phyloP scores from a whole-genome alignment of 2,888 invertebrate species.

The Cataglyphis cursor region DNA sequence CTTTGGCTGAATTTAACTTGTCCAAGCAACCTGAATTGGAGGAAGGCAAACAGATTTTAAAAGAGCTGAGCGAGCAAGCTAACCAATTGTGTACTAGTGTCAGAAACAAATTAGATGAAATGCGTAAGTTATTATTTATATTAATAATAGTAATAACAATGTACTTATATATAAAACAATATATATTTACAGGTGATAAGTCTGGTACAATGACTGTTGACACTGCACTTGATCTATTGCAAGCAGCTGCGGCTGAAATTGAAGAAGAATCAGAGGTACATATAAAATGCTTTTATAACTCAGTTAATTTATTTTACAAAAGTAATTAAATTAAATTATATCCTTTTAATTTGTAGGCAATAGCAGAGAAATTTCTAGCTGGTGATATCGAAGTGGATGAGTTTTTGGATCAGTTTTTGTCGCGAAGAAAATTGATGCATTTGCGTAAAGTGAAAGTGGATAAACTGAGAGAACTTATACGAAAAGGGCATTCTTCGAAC shows the following conservation, averaged over 20 bases:
- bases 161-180: not conserved
- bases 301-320: not conserved
- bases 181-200: constrained; percentile 89
- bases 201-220: constrained; percentile 94
- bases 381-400: constrained; percentile 92
- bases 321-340: not conserved
- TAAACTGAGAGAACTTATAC: constrained; percentile 94
- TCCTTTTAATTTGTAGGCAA: constrained; percentile 84
- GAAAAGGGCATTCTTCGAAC: constrained; percentile 82
- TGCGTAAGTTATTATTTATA: constrained; percentile 89
- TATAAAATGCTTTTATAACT: not conserved
- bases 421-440: constrained; percentile 92
- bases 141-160: not conserved
- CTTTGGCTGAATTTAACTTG: constrained; percentile 96
- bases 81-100: constrained; percentile 90
- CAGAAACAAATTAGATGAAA: constrained; percentile 92
- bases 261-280: constrained; percentile 96
- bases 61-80: constrained; percentile 90
- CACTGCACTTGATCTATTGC: constrained; percentile 94
- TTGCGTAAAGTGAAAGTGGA: constrained; percentile 96
- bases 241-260: constrained; percentile 96
- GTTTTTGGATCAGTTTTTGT: constrained; percentile 94
- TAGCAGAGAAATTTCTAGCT: constrained; percentile 93
- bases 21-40: constrained; percentile 94
- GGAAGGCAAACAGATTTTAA: constrained; percentile 91